Percentiles rank a stretch among this genome's conserved stretches.
phyloP scores from a whole-genome alignment of 2,113 vertebrate species.

The Neofelis nebulosa region DNA sequence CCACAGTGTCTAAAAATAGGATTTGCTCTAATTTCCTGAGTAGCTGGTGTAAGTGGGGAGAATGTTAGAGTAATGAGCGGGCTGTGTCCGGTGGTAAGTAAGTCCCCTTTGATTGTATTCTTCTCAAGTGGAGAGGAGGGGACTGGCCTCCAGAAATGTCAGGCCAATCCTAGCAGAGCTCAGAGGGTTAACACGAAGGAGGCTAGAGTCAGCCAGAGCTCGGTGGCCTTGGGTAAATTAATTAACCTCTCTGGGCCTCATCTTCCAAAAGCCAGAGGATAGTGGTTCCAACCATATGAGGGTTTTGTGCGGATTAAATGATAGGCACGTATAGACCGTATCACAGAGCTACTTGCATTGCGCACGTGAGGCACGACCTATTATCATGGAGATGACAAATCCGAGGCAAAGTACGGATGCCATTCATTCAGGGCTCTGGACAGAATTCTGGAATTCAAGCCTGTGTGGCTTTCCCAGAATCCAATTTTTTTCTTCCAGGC shows the following conservation, averaged over 20 bases:
- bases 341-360: accelerated
- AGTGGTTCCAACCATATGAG: neutral
- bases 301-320: neutral
- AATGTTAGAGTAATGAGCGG: neutral
- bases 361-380: neutral
- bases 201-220: neutral
- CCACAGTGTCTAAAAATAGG: constrained; percentile 58
- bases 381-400: too few relatives aligned
- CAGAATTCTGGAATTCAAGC: neutral
- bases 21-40: constrained; percentile 69
- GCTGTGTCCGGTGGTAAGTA: neutral
- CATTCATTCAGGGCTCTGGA: neutral
- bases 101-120: neutral
- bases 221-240: neutral
- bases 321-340: accelerated
- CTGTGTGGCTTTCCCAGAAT: neutral
- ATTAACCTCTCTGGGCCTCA: neutral
- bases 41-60: constrained; percentile 22
- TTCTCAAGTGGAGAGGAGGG: neutral
- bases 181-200: neutral
- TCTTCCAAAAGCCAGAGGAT: neutral
- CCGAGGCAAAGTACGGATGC: neutral
- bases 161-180: neutral
- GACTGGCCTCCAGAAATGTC: neutral
- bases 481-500: neutral